Evolutionary conservation across 2,797 vertebrate genomes (phyloP), one percentile per base, ranked within the genome.

Genomic region (Sebastes dallii): DNA sequence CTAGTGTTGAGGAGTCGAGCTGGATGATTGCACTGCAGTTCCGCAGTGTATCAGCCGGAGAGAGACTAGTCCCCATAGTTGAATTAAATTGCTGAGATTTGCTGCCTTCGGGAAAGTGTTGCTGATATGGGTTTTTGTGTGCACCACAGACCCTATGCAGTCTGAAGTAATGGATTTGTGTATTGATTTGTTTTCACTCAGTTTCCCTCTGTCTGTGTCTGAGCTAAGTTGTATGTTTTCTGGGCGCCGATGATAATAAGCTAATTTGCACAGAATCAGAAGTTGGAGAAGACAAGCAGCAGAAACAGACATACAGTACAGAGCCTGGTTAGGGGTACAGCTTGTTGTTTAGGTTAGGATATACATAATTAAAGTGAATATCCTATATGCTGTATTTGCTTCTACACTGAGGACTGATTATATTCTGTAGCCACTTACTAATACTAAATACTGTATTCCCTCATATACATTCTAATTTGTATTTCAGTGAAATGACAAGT

Each of bases 1-100:
- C 83, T 87, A 67, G 66, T 84, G 85, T 86, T 84, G 76, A 88
- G 22, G 76, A 86, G 77, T 79, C 11, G 34, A 80, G 70, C 36
- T 72, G 71, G 67, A 56, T 81, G 79, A 86, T 78, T 82, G 58
- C 78, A 16, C 76, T 75, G 86, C 70, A 84, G 58, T 66, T 86
- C 66, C 75, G 73, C 62, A 66, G 58, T 46, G 42, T 29, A 59
- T 78, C 74, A 65, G 60, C 55, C 60, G 22, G 8, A 72, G 54
- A 81, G 34, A 81, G 34, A 75, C 64, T 66, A 62, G 79, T 80
- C 71, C 72, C 77, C 6, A 30, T 39, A 68, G 77, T 75, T 80
- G 52, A 74, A 85, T 74, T 78, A 68, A 88, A 88, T 67, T 66
- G 72, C 42, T 85, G 36, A 82, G 66, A 78, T 71, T 50, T 4